Percentiles rank a stretch among this genome's conserved stretches.
These are phyloP conservation scores for Chelidonichthys spinosus DNA, from an alignment of 2,797 vertebrate genomes.

Conservation along the genomic window DNA sequence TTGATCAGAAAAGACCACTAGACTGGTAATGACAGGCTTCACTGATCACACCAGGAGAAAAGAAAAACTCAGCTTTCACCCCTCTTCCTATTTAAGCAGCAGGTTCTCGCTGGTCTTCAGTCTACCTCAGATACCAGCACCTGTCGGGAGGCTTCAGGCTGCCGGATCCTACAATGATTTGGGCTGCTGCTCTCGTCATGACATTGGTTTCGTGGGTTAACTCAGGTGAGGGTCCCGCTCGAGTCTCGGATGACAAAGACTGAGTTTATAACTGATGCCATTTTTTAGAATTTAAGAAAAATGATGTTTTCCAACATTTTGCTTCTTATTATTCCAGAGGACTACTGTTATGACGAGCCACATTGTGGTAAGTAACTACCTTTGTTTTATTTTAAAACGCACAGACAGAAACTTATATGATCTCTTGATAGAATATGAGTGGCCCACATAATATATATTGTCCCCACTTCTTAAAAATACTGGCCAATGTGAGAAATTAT, in stretches of 20 bases:
- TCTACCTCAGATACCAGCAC: conserved; percentile 64
- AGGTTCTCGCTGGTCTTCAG: conserved; percentile 19
- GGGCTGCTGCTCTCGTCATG: conserved; percentile 55
- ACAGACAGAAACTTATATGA: not conserved
- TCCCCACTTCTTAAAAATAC: not conserved
- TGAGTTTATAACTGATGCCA: not conserved
- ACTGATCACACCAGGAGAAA: conserved; percentile 61
- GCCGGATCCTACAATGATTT: conserved; percentile 51
- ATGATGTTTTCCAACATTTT: not conserved
- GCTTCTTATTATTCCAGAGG: conserved; percentile 60
- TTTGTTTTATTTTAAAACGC: not conserved
- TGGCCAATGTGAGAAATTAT: not conserved
- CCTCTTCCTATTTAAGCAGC: conserved; percentile 60
- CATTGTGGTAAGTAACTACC: conserved; percentile 78
- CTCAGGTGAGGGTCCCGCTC: conserved; percentile 62
- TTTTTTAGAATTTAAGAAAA: not conserved
- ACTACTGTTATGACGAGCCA: conserved; percentile 81
- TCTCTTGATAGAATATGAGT: not conserved
- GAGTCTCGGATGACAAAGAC: rapidly evolving
- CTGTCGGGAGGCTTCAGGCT: conserved; percentile 24
- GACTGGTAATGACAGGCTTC: conserved; percentile 76
- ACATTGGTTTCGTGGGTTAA: conserved; percentile 20
- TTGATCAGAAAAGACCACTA: conserved; percentile 78
- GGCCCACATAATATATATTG: not conserved
- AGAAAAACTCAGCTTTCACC: conserved; percentile 56